phyloP scores from a whole-genome alignment of 2,113 vertebrate species.

The Capreolus pygargus region DNA sequence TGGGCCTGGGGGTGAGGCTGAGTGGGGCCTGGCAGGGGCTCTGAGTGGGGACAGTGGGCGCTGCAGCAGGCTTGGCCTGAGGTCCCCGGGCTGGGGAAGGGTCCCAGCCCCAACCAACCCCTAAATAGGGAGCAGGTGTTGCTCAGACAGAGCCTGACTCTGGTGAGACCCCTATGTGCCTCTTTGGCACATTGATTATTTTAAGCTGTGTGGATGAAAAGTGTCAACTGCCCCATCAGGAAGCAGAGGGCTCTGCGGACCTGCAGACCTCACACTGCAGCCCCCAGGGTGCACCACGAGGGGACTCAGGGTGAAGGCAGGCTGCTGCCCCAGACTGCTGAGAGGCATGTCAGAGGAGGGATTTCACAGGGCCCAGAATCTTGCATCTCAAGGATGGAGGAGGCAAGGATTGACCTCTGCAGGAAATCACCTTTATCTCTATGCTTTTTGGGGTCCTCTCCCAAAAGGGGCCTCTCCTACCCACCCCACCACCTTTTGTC shows the following conservation, averaged over 20 bases:
- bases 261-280: too few relatives aligned
- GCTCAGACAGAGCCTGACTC: background rate
- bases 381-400: background rate
- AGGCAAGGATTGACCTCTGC: too few relatives aligned
- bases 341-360: background rate
- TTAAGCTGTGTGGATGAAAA: background rate
- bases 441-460: too few relatives aligned
- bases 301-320: background rate
- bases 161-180: background rate
- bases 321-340: background rate
- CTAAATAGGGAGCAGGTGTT: background rate
- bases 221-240: background rate
- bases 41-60: fast-evolving
- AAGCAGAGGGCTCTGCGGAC: background rate
- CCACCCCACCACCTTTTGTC: background rate
- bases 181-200: background rate
- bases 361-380: background rate
- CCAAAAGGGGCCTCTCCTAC: background rate
- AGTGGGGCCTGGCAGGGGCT: background rate
- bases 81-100: background rate
- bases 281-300: too few relatives aligned
- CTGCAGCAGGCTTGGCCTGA: background rate
- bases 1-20: background rate
- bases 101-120: background rate
- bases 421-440: too few relatives aligned